Base-by-base conservation (phyloP, 2,888 invertebrate species). In the Chymomyza amoena region DNA sequence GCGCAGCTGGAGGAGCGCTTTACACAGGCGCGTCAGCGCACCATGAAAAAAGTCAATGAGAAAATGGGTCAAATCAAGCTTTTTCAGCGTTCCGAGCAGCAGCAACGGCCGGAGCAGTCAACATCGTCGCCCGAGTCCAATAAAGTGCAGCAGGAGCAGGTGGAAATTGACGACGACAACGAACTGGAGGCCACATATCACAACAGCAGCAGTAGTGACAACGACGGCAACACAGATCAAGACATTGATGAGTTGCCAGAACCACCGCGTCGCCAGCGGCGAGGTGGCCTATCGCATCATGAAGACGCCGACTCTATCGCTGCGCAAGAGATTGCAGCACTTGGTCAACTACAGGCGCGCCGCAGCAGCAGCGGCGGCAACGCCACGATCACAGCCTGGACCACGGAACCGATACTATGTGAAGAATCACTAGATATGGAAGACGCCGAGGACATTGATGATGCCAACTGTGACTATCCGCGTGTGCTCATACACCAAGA, bases 401-500 rank as follows among this genome's bases (percentile, higher is more conserved):
- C 89, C 61, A 89, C 87, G 4, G 89, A 86, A 13, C 85, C 88
- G 1, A 75, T 89, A n/a, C 77, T 88, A 25, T 84, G 89, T 0
- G 68, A 76, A 56, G 78, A 83, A 20, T 82, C 82, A 3, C 69
- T 75, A 13, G 87, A 87, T 62, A 72, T 83, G 20, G 86, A 87
- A 28, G 64, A 73, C 15, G 77, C 77, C 32, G 68, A 69, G 4
- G 66, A 62, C 66, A 61, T 57, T 76, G 75, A 32, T 32, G 13
- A 20, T 54, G 45, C 56, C 20, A 60, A 52, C 61, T 70, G 68
- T 6, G 89, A 89, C 28, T 80, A 88, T 62, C 90, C 91, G 6
- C 81, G 89, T 4, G 91, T 91, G 16, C 82, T 90, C 28, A 88
- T 91, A 65, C 91, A 91, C 65, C 91, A 91, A 61, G 90, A 91